phyloP scores from a whole-genome alignment of 2,797 vertebrate species.

The Betta splendens region DNA sequence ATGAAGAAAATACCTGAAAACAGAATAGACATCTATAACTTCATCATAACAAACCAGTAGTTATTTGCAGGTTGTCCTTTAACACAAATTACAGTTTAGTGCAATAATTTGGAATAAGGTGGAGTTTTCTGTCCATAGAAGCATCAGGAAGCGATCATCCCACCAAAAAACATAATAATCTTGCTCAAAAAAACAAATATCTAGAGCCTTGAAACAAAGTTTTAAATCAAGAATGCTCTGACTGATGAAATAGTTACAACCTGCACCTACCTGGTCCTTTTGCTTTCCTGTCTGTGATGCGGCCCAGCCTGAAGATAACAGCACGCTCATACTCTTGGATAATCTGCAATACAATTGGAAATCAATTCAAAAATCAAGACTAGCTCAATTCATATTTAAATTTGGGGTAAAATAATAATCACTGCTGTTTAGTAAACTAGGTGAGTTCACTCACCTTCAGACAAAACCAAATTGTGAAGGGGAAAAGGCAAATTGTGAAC shows the following conservation, averaged over 20 bases:
- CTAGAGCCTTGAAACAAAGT: too few species aligned
- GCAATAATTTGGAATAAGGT: too few species aligned
- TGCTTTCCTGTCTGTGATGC: slow-evolving; percentile 79
- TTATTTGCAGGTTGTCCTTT: too few species aligned
- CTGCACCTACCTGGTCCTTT: slow-evolving; percentile 82
- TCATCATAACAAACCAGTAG: too few species aligned
- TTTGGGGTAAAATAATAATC: background rate
- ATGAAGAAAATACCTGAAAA: slow-evolving; percentile 82
- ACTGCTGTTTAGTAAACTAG: background rate
- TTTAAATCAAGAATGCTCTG: too few species aligned
- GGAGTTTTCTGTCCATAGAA: too few species aligned
- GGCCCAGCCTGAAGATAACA: slow-evolving; percentile 85
- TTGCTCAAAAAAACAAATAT: too few species aligned
- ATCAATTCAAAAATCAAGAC: background rate
- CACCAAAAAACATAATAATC: too few species aligned
- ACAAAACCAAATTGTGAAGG: slow-evolving; percentile 87
- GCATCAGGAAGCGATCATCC: too few species aligned
- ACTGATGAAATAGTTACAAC: background rate
- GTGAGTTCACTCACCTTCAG: slow-evolving; percentile 82
- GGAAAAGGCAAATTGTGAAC: slow-evolving; percentile 81
- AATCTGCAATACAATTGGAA: slow-evolving; percentile 67
- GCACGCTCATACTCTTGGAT: slow-evolving; percentile 85
- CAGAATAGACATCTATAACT: background rate
- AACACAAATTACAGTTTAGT: too few species aligned
- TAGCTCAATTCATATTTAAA: slow-evolving; percentile 11